phyloP scores from a whole-genome alignment of 1,140 invertebrate genomes.

The Zaprionus taronus region DNA sequence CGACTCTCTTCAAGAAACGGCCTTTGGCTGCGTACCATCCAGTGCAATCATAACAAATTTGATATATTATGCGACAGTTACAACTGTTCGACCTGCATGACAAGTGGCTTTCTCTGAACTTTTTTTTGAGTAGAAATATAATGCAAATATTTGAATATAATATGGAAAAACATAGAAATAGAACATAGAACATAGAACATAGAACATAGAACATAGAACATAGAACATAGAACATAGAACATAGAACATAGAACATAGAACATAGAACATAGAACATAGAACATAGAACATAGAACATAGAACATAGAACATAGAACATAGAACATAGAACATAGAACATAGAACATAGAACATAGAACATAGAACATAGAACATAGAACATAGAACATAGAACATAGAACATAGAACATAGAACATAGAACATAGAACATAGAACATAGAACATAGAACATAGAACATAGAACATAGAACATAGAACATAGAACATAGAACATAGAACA shows the following conservation, averaged over 20 bases:
- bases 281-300: neutral
- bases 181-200: neutral
- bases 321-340: neutral
- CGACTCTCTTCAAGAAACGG: constrained; percentile 1
- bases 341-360: neutral
- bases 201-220: neutral
- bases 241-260: neutral
- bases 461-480: constrained; percentile 3
- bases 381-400: neutral
- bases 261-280: neutral
- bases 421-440: neutral
- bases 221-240: neutral
- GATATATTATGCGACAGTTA: constrained; percentile 67
- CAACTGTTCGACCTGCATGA: constrained; percentile 38
- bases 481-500: neutral
- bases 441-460: neutral
- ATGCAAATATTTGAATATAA: neutral
- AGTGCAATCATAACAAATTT: constrained; percentile 65
- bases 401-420: neutral
- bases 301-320: neutral
- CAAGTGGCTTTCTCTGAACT: constrained; percentile 38
- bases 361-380: neutral
- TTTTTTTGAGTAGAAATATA: neutral
- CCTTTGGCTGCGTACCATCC: constrained; percentile 8
- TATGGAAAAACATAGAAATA: neutral